Base-by-base conservation (phyloP, 2,888 invertebrate genomes). In the Rhodophaea formosa region DNA sequence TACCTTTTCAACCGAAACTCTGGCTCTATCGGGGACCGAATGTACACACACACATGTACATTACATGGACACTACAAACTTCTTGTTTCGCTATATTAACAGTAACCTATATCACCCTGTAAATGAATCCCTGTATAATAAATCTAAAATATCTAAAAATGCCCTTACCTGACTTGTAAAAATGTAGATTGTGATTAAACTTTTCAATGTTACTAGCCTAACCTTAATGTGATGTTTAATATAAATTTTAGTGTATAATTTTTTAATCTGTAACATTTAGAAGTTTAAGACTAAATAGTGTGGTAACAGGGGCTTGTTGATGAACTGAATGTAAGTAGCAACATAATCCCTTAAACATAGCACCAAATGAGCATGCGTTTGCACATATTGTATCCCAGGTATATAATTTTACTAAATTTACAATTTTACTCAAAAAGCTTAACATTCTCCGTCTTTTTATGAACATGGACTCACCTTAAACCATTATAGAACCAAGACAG, bases 341-440 rank as follows among this genome's bases (percentile, higher is more conserved):
- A 62, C 71, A 67, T 71, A 72, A 71, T 71, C 67, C 67, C 70
- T 71, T 68, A 66, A 71, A 66, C 72, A 62, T 62, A 77, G 76
- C 86, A 88, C 80, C 82, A 75, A 80, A 86, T 86, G 86, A 84
- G 88, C 89, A 90, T 91, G 88, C 81, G 82, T 74, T 82, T 80
- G 84, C 84, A 86, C 77, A 65, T 62, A 39, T 39, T 39, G 12
- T 10, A 32, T 39, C 39, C 12, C 12, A 39, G 23, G 5, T 5
- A 23, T 23, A 23, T 23, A 23, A 23, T 39, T 39, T 6, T 39
- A 39, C 39, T 39, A 39, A 12, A 39, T n/a, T 39, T n/a, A 12
- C 12, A 12, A 0, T 5, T 39, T 39, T 5, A 10, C n/a, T n/a
- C 3, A 39, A 10, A 39, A 39, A 39, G 8, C 39, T 39, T 12